These are phyloP conservation scores for Leptarthrus brevirostris DNA, from an alignment of 2,888 invertebrate species.

Conservation along the genomic window DNA sequence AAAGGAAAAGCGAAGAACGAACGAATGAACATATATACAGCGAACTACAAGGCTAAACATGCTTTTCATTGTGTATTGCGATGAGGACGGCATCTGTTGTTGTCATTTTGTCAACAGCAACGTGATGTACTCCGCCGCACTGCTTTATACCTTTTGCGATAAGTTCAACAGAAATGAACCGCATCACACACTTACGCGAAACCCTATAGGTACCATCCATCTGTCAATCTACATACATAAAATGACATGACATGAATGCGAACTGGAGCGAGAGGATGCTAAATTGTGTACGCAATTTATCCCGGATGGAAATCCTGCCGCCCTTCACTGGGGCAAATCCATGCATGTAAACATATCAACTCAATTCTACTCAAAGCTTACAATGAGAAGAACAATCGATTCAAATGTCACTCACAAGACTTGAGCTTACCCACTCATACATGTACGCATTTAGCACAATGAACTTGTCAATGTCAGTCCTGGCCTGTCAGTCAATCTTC, in stretches of 20 bases:
- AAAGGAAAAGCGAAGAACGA: slow-evolving; percentile 30
- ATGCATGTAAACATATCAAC: slow-evolving; percentile 46
- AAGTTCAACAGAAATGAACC: not conserved
- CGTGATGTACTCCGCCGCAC: slow-evolving; percentile 31
- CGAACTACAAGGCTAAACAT: slow-evolving; percentile 38
- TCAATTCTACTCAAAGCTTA: slow-evolving; percentile 49
- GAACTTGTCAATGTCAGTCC: slow-evolving; percentile 56
- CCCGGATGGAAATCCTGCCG: slow-evolving; percentile 28
- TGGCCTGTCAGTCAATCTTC: slow-evolving; percentile 55
- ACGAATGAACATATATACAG: not conserved
- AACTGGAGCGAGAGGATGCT: slow-evolving; percentile 44
- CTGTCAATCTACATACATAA: slow-evolving; percentile 51
- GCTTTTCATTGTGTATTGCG: slow-evolving; percentile 50
- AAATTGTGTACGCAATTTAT: slow-evolving; percentile 50
- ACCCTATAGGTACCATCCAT: slow-evolving; percentile 47
- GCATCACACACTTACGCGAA: not conserved
- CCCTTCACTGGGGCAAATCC: slow-evolving; percentile 33
- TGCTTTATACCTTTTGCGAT: not conserved
- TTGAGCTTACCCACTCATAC: slow-evolving; percentile 48
- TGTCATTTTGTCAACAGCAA: slow-evolving; percentile 53
- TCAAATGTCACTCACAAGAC: slow-evolving; percentile 55
- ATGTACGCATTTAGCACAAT: slow-evolving; percentile 53
- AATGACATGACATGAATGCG: slow-evolving; percentile 45
- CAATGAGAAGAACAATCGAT: slow-evolving; percentile 53
- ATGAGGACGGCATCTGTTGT: slow-evolving; percentile 50